These are phyloP conservation scores for Trichomalopsis sarcophagae DNA, from an alignment of 1,140 invertebrate species.

Conservation along the genomic window DNA sequence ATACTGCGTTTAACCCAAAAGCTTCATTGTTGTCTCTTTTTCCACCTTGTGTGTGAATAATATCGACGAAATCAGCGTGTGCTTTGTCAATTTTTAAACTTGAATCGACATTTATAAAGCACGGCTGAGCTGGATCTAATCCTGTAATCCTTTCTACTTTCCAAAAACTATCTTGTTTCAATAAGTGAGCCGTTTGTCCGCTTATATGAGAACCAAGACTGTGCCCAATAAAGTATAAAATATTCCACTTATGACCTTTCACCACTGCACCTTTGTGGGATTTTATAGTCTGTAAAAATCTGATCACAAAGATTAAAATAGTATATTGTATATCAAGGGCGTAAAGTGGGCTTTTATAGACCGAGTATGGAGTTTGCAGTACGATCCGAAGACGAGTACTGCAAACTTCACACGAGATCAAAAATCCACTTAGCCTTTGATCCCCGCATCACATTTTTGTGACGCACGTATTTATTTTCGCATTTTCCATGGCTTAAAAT, in stretches of 20 bases:
- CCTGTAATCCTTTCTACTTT: constrained; percentile 72
- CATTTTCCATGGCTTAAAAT: too few species aligned
- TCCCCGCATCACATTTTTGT: too few species aligned
- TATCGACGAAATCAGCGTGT: constrained; percentile 81
- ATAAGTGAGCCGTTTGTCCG: constrained; percentile 13
- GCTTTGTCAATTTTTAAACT: constrained; percentile 74
- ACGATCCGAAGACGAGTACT: too few species aligned
- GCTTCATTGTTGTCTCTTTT: background rate
- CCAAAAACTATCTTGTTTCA: constrained; percentile 1
- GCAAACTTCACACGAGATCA: too few species aligned
- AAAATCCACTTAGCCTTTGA: too few species aligned
- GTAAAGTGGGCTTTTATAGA: too few species aligned
- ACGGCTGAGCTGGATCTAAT: constrained; percentile 80
- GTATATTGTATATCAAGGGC: too few species aligned
- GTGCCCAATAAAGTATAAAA: constrained; percentile 12
- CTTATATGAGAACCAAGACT: constrained; percentile 21
- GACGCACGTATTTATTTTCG: too few species aligned
- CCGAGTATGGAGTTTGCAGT: too few species aligned
- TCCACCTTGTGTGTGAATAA: constrained; percentile 77
- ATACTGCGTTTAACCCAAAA: background rate
- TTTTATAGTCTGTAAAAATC: constrained; percentile 5
- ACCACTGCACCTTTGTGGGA: background rate
- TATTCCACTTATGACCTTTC: background rate
- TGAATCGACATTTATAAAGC: constrained; percentile 74
- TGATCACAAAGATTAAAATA: background rate